Evolutionary conservation across 2,113 vertebrate species (phyloP).

Genomic region (Garra rufa): DNA sequence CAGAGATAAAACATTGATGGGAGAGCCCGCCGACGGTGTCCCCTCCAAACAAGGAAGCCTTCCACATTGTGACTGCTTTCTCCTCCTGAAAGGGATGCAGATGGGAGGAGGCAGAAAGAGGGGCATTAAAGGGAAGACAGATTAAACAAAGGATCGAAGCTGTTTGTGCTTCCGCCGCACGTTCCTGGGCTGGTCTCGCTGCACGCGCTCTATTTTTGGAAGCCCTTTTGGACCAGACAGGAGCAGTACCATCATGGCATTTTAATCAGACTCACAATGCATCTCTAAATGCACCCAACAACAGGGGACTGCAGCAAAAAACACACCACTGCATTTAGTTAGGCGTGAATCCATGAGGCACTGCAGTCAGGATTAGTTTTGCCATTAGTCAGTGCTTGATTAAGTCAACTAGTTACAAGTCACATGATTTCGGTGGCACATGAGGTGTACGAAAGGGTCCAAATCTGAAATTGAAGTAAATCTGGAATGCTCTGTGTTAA

Average conservation of each 20-base stretch:
- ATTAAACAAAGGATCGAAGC: constrained; percentile 12
- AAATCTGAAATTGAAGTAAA: not conserved
- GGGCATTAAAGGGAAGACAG: not conserved
- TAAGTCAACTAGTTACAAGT: not conserved
- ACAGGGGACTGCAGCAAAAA: not conserved
- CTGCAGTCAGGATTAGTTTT: not conserved
- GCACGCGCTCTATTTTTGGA: constrained; percentile 73
- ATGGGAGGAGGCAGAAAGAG: constrained; percentile 25
- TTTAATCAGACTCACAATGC: constrained; percentile 67
- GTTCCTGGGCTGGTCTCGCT: constrained; percentile 57
- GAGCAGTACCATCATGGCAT: constrained; percentile 70
- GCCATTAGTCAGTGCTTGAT: not conserved
- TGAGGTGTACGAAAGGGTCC: not conserved
- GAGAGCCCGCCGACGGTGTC: constrained; percentile 21
- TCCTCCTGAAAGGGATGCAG: constrained; percentile 13
- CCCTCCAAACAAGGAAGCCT: constrained; percentile 43
- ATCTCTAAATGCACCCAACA: constrained; percentile 30
- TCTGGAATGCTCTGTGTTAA: not conserved
- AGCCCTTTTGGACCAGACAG: constrained; percentile 69
- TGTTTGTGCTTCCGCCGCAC: constrained; percentile 50
- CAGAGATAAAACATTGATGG: constrained; percentile 73
- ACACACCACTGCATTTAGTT: not conserved
- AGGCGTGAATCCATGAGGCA: not conserved
- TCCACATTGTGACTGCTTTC: not conserved
- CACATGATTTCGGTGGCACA: not conserved